Evolutionary conservation across 2,888 invertebrate genomes (phyloP), one percentile per base, ranked within the genome.

Genomic region (Lepidocyrtoides sp.): DNA sequence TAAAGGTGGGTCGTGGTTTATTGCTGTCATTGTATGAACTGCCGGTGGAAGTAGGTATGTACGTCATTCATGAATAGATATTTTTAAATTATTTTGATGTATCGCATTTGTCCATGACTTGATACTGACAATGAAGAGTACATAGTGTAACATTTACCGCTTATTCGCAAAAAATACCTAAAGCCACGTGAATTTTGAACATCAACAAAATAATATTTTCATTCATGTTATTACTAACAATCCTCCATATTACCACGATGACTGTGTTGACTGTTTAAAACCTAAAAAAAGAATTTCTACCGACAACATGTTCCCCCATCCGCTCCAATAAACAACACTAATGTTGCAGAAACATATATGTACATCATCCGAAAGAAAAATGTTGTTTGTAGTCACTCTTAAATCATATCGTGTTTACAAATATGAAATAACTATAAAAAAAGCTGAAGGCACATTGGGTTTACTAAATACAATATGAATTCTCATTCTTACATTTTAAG

Each of bases 381-480:
- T 79, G 57, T n/a, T 36, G 41, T 32, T 54, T 41, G 57, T 57
- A 57, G 57, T 23, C 1, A 51, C 79, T 79, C 57, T 79, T 79
- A 79, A 79, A 79, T 79, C 79, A 77, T 51, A 51, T 29, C 51
- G 5, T 54, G 36, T 57, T 79, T 79, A 79, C 29, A 79, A 79
- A 79, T n/a, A n/a, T n/a, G n/a, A n/a, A n/a, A n/a, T 54, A 57
- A 54, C 57, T 36, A 57, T 79, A 57, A 79, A 29, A 12, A 8
- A 7, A 41, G 72, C n/a, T 72, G 17, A 66, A 66, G 17, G 17
- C 44, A 72, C 41, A 23, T 20, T 44, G 12, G 41, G 41, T 36
- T 36, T 20, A 8, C 23, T 57, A n/a, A 14, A 10, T 51, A 51
- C n/a, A 51, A 51, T 51, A 51, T n/a, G n/a, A n/a, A n/a, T n/a